Evolutionary conservation across 2,888 invertebrate genomes (phyloP), one percentile per base, ranked within the genome.

Genomic region (Pristionchus arcanus): DNA sequence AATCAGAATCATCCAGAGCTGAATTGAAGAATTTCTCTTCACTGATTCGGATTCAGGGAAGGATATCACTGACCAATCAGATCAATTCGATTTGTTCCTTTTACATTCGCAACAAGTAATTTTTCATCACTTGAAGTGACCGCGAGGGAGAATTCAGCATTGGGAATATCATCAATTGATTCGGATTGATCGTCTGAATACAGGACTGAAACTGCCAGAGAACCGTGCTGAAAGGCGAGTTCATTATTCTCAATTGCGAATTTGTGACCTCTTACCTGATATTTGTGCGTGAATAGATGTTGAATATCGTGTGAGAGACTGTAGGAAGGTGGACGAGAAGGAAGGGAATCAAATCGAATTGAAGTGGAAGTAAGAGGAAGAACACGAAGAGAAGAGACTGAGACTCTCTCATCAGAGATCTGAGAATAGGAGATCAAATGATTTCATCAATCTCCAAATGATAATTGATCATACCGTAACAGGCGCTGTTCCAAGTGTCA

Each of bases 21-120:
- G 71, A 53, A 42, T 11, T 21, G 31, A 25, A 42, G 25, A 25
- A 25, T 1, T 34, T 74, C 9, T 16, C 37, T 74, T 21, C 68
- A 31, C 16, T 77, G 37, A 42, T 31, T 49, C 42, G 42, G 42
- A 21, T 16, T n/a, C n/a, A 4, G 21, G 7, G 15, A 59, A 1
- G 11, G 5, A 28, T 0, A 31, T n/a, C 1, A 37, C 90, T 90
- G 34, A 89, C 91, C 91, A 63, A 93, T 92, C 49, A 93, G 89
- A 77, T 93, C 93, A 28, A 93, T 90, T 31, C 84, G 77, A 86
- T 87, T 91, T 13, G 66, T 77, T 53, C 53, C 88, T 53, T 92
- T 92, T 87, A 93, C 92, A 28, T 91, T 92, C 15, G 93, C 90
- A 4, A 91, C 92, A 4, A 94, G 86, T 21, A 90, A 91, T 89